Percentiles rank a stretch among this genome's conserved stretches.
phyloP scores from a whole-genome alignment of 2,888 invertebrate species.

The Microctonus aethiopoides region DNA sequence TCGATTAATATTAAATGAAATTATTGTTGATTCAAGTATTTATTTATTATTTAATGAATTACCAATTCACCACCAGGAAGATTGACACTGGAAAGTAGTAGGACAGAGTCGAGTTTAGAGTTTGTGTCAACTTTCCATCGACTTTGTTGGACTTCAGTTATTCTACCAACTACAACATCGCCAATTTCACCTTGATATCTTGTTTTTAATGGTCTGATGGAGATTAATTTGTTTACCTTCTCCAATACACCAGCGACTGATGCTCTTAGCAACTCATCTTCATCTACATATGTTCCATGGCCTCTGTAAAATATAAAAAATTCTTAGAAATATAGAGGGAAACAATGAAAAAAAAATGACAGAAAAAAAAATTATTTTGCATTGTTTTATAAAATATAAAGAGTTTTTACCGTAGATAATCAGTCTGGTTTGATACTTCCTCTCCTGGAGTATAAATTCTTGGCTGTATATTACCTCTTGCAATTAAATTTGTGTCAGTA shows the following conservation, averaged over 20 bases:
- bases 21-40: not conserved
- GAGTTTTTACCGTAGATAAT: conserved; percentile 86
- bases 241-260: conserved; percentile 96
- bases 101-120: conserved; percentile 86
- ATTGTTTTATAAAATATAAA: not conserved
- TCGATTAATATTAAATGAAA: not conserved
- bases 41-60: conserved; percentile 49
- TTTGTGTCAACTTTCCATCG: conserved; percentile 97
- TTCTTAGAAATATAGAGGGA: too few relatives aligned
- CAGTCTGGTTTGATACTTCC: conserved; percentile 83
- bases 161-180: conserved; percentile 95
- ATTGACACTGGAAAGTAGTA: conserved; percentile 93
- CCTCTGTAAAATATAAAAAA: too few relatives aligned
- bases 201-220: conserved; percentile 90
- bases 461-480: conserved; percentile 72
- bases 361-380: not conserved
- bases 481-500: conserved; percentile 56
- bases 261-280: conserved; percentile 84
- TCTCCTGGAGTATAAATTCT: conserved; percentile 88
- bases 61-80: conserved; percentile 97
- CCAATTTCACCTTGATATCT: conserved; percentile 95
- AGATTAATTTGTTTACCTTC: conserved; percentile 94
- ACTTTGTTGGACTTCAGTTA: conserved; percentile 92
- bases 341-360: not conserved
- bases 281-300: conserved; percentile 92